phyloP scores from a whole-genome alignment of 1,140 invertebrate genomes.

The Solenopsis fugax region DNA sequence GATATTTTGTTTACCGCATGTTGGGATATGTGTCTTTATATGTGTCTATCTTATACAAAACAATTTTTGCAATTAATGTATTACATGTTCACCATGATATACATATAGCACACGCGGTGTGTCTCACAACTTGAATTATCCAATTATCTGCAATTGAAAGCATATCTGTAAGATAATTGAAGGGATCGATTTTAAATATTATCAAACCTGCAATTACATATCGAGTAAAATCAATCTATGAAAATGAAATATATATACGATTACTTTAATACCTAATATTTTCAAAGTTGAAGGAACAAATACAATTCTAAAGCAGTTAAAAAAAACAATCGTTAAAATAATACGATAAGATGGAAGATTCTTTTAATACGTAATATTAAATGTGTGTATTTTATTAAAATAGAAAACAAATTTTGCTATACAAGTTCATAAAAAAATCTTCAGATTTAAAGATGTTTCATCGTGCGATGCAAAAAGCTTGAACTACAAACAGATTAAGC shows the following conservation, averaged over 20 bases:
- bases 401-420: not conserved
- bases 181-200: conserved; percentile 7
- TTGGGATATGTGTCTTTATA: not conserved
- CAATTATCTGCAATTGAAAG: conserved; percentile 38
- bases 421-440: not conserved
- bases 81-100: not conserved
- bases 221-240: not conserved
- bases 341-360: not conserved
- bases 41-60: conserved; percentile 19
- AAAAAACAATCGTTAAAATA: not conserved
- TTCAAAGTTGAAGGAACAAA: not conserved
- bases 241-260: too few species aligned
- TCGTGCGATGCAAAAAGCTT: not conserved
- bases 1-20: not conserved
- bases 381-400: not conserved
- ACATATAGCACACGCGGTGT: not conserved
- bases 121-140: conserved; percentile 27
- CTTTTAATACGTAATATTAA: not conserved
- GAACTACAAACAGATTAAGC: conserved; percentile 17
- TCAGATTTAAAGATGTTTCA: not conserved
- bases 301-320: not conserved
- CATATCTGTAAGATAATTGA: conserved; percentile 28
- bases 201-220: conserved; percentile 7
- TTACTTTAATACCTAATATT: conserved; percentile 8
- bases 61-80: conserved; percentile 14